phyloP scores from a whole-genome alignment of 2,797 vertebrate genomes.

The Calcarius lapponicus region DNA sequence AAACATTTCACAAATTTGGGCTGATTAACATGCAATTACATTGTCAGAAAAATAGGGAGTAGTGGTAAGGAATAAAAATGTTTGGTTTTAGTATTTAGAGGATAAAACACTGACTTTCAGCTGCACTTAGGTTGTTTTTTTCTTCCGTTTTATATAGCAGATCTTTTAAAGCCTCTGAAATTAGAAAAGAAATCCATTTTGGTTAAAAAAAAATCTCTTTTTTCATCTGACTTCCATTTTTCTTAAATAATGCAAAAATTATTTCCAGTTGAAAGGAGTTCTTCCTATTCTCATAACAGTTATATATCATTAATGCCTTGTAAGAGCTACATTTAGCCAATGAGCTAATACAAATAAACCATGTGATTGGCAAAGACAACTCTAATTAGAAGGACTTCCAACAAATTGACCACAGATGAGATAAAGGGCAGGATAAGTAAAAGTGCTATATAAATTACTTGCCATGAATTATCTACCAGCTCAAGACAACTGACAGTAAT shows the following conservation, averaged over 20 bases:
- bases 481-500: slow-evolving; percentile 34
- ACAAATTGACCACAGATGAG: slow-evolving; percentile 66
- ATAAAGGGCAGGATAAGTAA: slow-evolving; percentile 64
- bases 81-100: not conserved
- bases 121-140: not conserved
- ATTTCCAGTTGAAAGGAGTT: slow-evolving; percentile 44
- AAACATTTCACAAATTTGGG: not conserved
- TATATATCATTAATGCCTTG: slow-evolving; percentile 28
- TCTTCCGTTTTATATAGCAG: not conserved
- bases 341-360: slow-evolving; percentile 48
- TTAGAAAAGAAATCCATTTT: not conserved
- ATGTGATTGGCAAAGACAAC: slow-evolving; percentile 56
- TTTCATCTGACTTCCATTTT: not conserved
- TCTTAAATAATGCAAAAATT: slow-evolving; percentile 48
- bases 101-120: not conserved
- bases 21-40: not conserved
- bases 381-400: slow-evolving; percentile 65
- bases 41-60: not conserved
- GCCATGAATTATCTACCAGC: slow-evolving; percentile 54
- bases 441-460: slow-evolving; percentile 63
- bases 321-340: slow-evolving; percentile 48
- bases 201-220: not conserved
- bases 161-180: not conserved
- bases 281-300: slow-evolving; percentile 37
- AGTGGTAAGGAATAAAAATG: not conserved